Base-by-base conservation (phyloP, 2,888 invertebrate species). In the Ophion slaviceki region DNA sequence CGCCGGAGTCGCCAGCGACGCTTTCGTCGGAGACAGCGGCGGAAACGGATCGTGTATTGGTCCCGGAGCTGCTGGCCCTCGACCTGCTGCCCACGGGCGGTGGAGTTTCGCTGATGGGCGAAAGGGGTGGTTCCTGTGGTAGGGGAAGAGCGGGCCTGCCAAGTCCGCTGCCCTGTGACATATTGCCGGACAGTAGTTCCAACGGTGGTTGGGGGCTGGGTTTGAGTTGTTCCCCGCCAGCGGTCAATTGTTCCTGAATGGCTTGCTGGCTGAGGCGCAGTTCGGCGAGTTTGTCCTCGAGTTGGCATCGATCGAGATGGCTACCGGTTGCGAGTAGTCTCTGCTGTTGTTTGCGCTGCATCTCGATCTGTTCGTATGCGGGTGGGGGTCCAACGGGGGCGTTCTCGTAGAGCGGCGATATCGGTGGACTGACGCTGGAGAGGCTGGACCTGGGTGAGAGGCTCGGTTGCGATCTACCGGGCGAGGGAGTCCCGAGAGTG, bases 1-100 rank as follows among this genome's bases (percentile, higher is more conserved):
- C 98, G 0, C 98, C 98, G 0, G 98, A 98, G 93, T 98, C 98
- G 0, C 99, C 99, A 66, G 99, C 99, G 84, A 99, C 99, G 68
- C 98, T 99, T 93, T 99, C 99, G 93, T 99, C 99, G 93, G 99
- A 99, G 24, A 99, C 99, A 57, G 99, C 99, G 61, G 99, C 99
- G 28, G 99, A 99, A 68, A 99, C 98, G 57, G 98, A 98, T 92
- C 97, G 96, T 87, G 97, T 98, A 92, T 97, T 97, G 75, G 97
- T 97, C 77, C 97, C 97, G 91, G 95, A 93, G 85, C 94, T 94
- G 79, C 94, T 94, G 2, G 94, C 93, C 53, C 94, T 92, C 8
- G 94, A 94, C 32, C 94, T 89, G 24, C 91, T 92, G 14, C 93
- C 93, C 77, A 96, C 95, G 0, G 95, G 94, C 1, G 97, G 97